Conservation (phyloP, 2,888 invertebrate species). For the Cantharis rustica region DNA sequence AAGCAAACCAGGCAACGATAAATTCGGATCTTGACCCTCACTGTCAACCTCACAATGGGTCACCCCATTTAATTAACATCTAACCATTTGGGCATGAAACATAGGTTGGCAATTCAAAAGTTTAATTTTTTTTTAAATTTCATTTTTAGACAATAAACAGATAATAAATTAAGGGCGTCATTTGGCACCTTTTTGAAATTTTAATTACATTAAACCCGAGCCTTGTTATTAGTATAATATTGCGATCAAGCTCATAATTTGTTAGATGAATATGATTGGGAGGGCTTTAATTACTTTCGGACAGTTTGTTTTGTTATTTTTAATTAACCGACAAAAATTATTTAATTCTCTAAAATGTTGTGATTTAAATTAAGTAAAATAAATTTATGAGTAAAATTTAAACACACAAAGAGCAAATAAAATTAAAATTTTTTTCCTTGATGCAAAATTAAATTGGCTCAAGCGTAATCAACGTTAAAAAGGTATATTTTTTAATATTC, state of each 20-base stretch:
- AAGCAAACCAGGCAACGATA: no score
- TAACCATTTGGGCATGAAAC: no score
- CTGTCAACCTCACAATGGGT: no score
- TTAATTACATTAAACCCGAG: not conserved
- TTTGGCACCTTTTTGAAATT: not conserved
- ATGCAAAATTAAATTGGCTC: not conserved
- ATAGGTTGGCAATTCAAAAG: no score
- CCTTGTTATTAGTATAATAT: not conserved
- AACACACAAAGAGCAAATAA: not conserved
- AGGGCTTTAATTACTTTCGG: not conserved
- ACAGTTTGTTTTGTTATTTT: not conserved
- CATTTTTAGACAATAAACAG: no score
- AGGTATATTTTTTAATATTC: constrained; percentile 7
- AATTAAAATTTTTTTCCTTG: not conserved
- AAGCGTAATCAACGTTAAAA: not conserved
- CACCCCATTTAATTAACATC: no score
- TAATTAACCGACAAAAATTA: not conserved
- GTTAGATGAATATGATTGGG: not conserved
- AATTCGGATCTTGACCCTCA: no score
- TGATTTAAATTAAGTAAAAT: not conserved
- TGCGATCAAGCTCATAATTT: not conserved
- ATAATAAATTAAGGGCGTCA: no score
- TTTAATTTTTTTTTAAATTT: no score
- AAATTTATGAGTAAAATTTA: not conserved
- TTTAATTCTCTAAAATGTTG: not conserved